Evolutionary conservation across 2,888 invertebrate species (phyloP).

Genomic region (Eumerus sabulonum): DNA sequence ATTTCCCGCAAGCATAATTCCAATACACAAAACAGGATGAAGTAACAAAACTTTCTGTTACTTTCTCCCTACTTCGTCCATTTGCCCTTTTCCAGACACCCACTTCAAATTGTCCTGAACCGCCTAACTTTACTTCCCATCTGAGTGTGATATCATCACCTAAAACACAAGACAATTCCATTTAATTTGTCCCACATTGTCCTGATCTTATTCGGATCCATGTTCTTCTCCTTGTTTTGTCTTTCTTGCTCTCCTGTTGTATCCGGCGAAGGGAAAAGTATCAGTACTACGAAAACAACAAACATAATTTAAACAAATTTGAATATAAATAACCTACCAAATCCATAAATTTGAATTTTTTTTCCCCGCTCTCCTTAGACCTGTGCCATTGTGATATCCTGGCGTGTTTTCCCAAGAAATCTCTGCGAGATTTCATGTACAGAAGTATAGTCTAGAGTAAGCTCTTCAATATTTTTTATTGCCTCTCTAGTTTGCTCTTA

Average conservation of each 20-base stretch:
- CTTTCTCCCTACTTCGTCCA: neutral
- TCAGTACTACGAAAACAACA: slow-evolving; percentile 39
- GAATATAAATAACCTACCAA: slow-evolving; percentile 61
- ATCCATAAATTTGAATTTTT: slow-evolving; percentile 52
- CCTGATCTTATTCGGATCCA: slow-evolving; percentile 57
- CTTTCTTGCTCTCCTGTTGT: neutral
- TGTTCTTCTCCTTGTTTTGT: neutral
- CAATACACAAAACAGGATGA: slow-evolving; percentile 36
- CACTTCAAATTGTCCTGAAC: neutral
- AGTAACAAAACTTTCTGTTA: slow-evolving; percentile 43
- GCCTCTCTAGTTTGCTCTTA: slow-evolving; percentile 34
- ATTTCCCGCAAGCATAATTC: slow-evolving; percentile 57
- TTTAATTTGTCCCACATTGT: slow-evolving; percentile 63
- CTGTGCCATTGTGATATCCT: neutral
- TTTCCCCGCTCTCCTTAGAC: slow-evolving; percentile 9
- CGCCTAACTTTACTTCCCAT: slow-evolving; percentile 26
- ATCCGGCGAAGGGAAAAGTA: too few relatives aligned
- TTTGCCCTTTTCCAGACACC: neutral
- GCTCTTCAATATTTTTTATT: slow-evolving; percentile 60
- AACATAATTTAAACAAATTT: slow-evolving; percentile 57
- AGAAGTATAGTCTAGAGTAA: slow-evolving; percentile 10
- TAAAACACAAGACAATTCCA: slow-evolving; percentile 60
- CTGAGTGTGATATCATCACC: slow-evolving; percentile 61
- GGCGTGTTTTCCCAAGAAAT: slow-evolving; percentile 15
- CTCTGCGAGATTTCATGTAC: slow-evolving; percentile 30